These are phyloP conservation scores for Linyphia triangularis DNA, from an alignment of 2,888 invertebrate species.

Conservation along the genomic window DNA sequence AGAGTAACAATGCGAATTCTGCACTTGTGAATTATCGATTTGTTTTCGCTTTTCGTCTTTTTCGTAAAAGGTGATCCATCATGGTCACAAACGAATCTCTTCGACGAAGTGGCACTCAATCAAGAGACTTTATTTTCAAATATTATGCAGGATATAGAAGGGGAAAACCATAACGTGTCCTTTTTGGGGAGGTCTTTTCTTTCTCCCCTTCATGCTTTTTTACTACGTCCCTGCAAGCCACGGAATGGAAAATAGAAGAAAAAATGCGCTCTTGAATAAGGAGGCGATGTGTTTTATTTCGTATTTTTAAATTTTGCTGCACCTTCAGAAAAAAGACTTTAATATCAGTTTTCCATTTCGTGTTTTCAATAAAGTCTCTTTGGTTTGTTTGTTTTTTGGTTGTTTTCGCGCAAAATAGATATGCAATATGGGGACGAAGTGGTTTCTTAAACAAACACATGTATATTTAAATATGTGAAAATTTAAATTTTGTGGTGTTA, in stretches of 20 bases:
- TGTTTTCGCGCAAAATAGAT: neutral
- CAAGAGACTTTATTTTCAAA: slow-evolving; percentile 68
- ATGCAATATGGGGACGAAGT: too few species aligned
- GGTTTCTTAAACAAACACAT: too few species aligned
- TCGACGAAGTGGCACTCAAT: slow-evolving; percentile 65
- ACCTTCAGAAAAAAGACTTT: neutral
- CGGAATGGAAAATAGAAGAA: slow-evolving; percentile 17
- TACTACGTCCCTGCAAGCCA: neutral
- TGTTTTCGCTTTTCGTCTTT: slow-evolving; percentile 69
- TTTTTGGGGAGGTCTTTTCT: slow-evolving; percentile 15
- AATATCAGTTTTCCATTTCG: slow-evolving; percentile 14
- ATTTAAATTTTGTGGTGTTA: too few species aligned
- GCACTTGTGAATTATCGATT: slow-evolving; percentile 60
- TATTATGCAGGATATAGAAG: slow-evolving; percentile 53
- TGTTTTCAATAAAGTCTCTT: neutral
- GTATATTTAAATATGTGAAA: too few species aligned
- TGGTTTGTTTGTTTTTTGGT: neutral
- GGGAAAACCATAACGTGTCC: slow-evolving; percentile 45
- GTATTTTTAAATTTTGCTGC: slow-evolving; percentile 7
- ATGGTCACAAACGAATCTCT: slow-evolving; percentile 68
- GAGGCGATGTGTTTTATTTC: slow-evolving; percentile 24
- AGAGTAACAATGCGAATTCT: slow-evolving; percentile 40
- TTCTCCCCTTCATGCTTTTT: slow-evolving; percentile 14
- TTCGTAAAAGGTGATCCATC: slow-evolving; percentile 61
- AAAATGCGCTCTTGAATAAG: neutral